Conservation (phyloP, 2,888 invertebrate species). For the Caenorhabditis drosophilae region DNA sequence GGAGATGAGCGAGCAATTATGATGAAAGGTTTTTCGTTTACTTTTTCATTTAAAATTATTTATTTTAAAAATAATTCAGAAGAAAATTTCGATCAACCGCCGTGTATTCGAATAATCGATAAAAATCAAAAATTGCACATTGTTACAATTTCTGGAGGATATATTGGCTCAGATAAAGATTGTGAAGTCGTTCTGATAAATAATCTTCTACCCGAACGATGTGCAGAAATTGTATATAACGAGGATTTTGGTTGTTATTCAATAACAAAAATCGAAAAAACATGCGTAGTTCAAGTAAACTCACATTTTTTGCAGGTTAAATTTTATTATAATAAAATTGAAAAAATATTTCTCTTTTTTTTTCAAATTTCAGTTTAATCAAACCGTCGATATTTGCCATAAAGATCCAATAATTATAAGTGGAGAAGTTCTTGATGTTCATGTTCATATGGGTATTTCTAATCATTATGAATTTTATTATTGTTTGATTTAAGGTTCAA, state of each 20-base stretch:
- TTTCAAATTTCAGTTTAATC: constrained; percentile 21
- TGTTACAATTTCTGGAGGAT: constrained; percentile 59
- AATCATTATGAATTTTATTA: not conserved
- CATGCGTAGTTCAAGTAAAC: constrained; percentile 22
- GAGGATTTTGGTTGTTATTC: constrained; percentile 29
- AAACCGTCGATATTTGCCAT: constrained; percentile 43
- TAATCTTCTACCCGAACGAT: constrained; percentile 19
- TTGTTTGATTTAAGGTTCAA: constrained; percentile 78
- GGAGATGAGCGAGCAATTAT: constrained; percentile 41
- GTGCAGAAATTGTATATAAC: constrained; percentile 28
- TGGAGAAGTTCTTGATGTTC: constrained; percentile 41
- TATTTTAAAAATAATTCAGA: constrained; percentile 13
- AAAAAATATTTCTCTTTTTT: no score
- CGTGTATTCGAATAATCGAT: constrained; percentile 60
- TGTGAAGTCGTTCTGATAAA: constrained; percentile 29
- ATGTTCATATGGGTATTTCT: constrained; percentile 54
- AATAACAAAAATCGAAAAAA: constrained; percentile 19
- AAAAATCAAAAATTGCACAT: constrained; percentile 43
- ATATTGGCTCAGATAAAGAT: constrained; percentile 45
- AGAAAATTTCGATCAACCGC: constrained; percentile 56
- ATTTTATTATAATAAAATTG: not conserved
- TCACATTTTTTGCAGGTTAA: constrained; percentile 20
- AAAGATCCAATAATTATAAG: constrained; percentile 44
- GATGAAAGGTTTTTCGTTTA: constrained; percentile 37
- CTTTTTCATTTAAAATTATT: not conserved